A percentile compares a stretch with the other conserved stretches of the same genome.
These are phyloP conservation scores for Calameuta filiformis DNA, from an alignment of 2,888 invertebrate species.

Conservation along the genomic window DNA sequence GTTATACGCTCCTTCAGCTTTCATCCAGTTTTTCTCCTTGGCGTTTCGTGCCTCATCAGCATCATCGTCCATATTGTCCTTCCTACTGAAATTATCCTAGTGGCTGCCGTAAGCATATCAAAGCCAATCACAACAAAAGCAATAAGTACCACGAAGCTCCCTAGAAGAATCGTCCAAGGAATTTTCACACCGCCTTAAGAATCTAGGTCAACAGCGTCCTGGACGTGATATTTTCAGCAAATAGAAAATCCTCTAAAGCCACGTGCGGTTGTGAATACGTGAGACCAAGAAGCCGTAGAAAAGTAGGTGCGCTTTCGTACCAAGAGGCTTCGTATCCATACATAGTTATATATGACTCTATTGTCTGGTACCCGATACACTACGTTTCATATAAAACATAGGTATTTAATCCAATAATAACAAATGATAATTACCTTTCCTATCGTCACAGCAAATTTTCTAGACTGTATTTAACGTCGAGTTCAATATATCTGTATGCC, in stretches of 20 bases:
- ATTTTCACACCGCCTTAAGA: background rate
- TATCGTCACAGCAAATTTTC: background rate
- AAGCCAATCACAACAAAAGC: background rate
- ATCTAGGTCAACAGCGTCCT: background rate
- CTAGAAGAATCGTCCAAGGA: background rate
- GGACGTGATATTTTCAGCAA: background rate
- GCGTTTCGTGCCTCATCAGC: background rate
- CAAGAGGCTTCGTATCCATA: background rate
- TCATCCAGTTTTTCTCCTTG: background rate
- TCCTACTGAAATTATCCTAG: background rate
- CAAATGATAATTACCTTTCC: background rate
- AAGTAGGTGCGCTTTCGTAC: background rate
- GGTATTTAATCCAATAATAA: background rate
- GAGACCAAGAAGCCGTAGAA: background rate
- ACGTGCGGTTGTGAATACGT: background rate
- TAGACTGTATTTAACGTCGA: background rate
- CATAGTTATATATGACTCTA: background rate
- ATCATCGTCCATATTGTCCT: background rate
- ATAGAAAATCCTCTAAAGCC: background rate
- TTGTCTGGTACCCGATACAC: background rate
- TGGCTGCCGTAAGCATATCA: background rate
- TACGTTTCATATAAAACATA: background rate
- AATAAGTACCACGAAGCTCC: background rate
- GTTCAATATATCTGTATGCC: background rate
- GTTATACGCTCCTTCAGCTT: background rate